phyloP scores from a whole-genome alignment of 2,113 vertebrate species.

The Lynx canadensis region DNA sequence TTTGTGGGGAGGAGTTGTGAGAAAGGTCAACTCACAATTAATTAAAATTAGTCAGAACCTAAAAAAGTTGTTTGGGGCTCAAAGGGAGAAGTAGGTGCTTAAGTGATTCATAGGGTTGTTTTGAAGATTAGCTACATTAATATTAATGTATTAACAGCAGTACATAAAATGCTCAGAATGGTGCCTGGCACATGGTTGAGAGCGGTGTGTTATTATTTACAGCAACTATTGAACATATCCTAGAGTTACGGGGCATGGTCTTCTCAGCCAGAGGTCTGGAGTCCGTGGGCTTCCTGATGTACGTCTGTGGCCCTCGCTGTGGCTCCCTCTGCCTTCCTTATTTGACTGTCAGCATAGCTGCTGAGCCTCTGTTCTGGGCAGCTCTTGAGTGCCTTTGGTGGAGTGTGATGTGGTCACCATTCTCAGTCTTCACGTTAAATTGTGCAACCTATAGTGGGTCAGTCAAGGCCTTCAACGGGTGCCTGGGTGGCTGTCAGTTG shows the following conservation, averaged over 20 bases:
- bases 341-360: too few relatives aligned
- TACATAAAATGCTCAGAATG: background rate
- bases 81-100: background rate
- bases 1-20: background rate
- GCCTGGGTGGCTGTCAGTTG: too few relatives aligned
- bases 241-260: background rate
- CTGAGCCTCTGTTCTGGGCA: background rate
- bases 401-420: background rate
- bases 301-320: fast-evolving
- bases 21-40: background rate
- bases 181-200: background rate
- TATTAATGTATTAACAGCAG: background rate
- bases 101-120: background rate
- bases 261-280: background rate
- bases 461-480: background rate
- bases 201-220: background rate
- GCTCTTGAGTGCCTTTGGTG: background rate
- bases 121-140: background rate
- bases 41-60: background rate
- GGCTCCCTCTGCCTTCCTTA: background rate
- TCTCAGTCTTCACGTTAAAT: background rate
- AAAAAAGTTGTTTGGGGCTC: background rate
- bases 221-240: background rate
- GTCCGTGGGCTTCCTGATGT: background rate
- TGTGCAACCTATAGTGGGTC: fast-evolving